Percentiles rank a stretch among this genome's conserved stretches.
These are phyloP conservation scores for Brachypterus glaber DNA, from an alignment of 2,888 invertebrate genomes.

Conservation along the genomic window DNA sequence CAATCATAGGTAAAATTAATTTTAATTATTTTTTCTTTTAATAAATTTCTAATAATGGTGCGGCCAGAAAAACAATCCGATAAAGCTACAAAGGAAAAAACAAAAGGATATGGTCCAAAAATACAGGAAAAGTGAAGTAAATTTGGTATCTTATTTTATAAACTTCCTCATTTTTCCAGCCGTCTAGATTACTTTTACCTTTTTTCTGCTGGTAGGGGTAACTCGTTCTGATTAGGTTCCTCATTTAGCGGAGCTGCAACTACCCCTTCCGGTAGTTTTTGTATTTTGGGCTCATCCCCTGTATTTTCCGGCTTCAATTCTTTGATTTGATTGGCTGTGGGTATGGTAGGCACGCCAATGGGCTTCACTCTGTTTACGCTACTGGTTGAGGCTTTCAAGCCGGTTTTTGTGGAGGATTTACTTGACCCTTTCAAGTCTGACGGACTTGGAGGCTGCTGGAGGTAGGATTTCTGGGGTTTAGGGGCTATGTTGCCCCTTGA, in stretches of 20 bases:
- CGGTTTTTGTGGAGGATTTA: conserved; percentile 22
- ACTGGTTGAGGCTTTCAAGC: conserved; percentile 24
- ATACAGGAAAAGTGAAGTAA: too few species aligned
- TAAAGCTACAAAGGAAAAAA: too few species aligned
- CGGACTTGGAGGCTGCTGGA: conserved; percentile 4
- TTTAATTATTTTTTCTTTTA: too few species aligned
- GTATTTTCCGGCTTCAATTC: conserved; percentile 16
- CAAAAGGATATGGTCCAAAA: too few species aligned
- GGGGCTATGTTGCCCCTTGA: too few species aligned
- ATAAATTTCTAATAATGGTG: too few species aligned
- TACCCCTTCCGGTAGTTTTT: conserved; percentile 29
- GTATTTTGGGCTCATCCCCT: conserved; percentile 16
- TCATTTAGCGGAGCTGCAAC: conserved; percentile 27
- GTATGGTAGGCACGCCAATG: conserved; percentile 30
- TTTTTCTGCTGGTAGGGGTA: conserved; percentile 42
- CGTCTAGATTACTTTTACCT: conserved; percentile 33
- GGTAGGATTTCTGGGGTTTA: conserved; percentile 12
- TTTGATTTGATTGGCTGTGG: conserved; percentile 28
- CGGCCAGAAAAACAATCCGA: too few species aligned
- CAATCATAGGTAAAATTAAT: too few species aligned
- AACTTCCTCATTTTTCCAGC: too few species aligned
- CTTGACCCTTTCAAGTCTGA: too few species aligned
- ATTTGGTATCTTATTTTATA: too few species aligned
- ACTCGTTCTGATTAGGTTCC: conserved; percentile 22
- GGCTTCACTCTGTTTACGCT: conserved; percentile 31